Conservation (phyloP, 2,113 vertebrate genomes). For the Thunnus thynnus region DNA sequence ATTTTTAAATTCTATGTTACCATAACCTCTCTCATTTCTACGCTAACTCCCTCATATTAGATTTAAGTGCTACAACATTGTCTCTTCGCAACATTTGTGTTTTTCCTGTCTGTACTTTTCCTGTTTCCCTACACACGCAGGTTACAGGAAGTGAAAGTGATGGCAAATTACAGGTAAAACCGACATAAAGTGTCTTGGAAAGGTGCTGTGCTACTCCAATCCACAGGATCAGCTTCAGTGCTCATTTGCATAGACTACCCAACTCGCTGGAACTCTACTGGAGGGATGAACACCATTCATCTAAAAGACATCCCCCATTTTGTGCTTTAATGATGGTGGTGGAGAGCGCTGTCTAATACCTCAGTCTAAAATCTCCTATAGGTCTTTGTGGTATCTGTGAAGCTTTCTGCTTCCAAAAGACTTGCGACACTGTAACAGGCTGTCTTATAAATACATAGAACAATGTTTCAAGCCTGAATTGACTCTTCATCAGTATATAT, state of each 20-base stretch:
- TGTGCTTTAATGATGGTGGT: neutral
- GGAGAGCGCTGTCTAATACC: neutral
- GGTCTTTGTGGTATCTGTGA: neutral
- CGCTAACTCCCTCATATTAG: neutral
- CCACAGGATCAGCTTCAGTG: neutral
- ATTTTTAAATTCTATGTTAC: neutral
- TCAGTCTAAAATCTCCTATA: neutral
- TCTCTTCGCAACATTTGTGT: conserved; percentile 1
- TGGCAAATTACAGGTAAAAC: no score
- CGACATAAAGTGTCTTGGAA: no score
- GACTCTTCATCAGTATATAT: no score
- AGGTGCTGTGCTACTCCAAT: neutral
- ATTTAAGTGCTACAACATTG: neutral
- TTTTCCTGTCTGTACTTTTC: neutral
- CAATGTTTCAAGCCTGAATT: no score
- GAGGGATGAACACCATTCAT: neutral
- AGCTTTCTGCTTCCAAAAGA: no score
- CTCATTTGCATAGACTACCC: neutral
- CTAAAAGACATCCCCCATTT: neutral
- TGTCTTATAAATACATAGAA: no score
- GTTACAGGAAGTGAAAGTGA: no score
- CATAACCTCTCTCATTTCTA: neutral
- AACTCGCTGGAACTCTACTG: neutral
- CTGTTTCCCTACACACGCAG: no score
- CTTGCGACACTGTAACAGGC: no score